phyloP scores from a whole-genome alignment of 2,113 vertebrate species.

The Sapajus apella region DNA sequence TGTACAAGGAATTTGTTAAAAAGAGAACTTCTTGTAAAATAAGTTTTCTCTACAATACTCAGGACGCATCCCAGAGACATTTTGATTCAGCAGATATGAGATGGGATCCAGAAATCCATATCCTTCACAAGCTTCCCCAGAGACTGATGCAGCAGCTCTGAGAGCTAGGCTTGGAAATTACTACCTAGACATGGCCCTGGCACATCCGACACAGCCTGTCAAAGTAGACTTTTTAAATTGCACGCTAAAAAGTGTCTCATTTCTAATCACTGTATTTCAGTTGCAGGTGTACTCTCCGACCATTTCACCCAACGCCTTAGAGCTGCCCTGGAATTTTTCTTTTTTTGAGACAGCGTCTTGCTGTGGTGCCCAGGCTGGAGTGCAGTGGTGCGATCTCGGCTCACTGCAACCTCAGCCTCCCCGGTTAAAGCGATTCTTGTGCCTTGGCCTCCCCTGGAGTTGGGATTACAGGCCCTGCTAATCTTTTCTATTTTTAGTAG shows the following conservation, averaged over 20 bases:
- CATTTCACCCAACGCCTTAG: neutral
- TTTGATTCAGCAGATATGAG: neutral
- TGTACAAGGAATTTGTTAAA: neutral
- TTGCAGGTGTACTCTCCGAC: fast-evolving
- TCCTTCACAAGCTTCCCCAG: neutral
- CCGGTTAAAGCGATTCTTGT: no score
- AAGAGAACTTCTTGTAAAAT: neutral
- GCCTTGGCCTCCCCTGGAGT: no score
- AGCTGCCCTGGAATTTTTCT: no score
- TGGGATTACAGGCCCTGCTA: no score
- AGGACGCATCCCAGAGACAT: neutral
- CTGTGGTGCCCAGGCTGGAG: no score
- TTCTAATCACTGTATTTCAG: neutral
- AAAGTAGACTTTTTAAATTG: neutral
- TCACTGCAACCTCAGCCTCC: no score
- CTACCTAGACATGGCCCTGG: neutral
- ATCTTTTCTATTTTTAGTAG: no score
- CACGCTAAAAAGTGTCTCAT: neutral
- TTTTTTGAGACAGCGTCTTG: no score
- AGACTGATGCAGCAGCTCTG: no score
- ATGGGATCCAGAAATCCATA: neutral
- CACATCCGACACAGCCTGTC: neutral
- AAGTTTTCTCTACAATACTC: neutral
- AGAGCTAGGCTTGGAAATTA: neutral
- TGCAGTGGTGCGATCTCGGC: no score